Base-by-base conservation (phyloP, 2,888 invertebrate genomes). In the Aproaerema taeniolella region DNA sequence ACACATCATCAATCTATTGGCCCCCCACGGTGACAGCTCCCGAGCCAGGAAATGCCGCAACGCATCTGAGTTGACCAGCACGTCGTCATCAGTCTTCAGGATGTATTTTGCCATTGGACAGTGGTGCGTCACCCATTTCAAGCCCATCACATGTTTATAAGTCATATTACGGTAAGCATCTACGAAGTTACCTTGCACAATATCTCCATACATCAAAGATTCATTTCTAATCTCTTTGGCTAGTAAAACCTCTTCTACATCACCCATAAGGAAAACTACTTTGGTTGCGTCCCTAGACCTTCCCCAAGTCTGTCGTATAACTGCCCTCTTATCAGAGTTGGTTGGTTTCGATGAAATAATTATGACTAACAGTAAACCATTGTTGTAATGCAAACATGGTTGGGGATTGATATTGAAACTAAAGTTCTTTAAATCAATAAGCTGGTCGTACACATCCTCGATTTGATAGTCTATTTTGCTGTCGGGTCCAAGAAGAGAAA, bases 141-240 rank as follows among this genome's bases (percentile, higher is more conserved):
- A 80, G 0, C 91, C 92, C 90, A 94, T 94, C 4, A 93, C 91
- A 67, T 95, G 94, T 61, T 95, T 95, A 56, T 95, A 92, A 0
- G 95, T 95, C 75, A 95, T 89, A 68, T 95, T 95, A 35, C 91
- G 87, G 60, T 95, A 95, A 0, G 91, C 88, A 73, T 95, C 95
- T 28, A 88, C 50, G 57, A 95, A 95, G 42, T 88, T 90, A 0
- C 95, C 95, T 61, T 94, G 93, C 11, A 95, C 88, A 36, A 95
- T 81, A 58, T 95, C 95, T 0, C 85, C 83, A 55, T 90, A 86
- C 0, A 67, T 58, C 0, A 59, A 57, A 55, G 90, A 89, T 60
- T 94, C 93, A 3, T 73, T 58, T 2, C 64, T 58, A 53, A 91
- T 88, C 58, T 91, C 91, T 4, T 67, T 56, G 16, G 71, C 60